Evolutionary conservation across 2,113 vertebrate species (phyloP).

Genomic region (Neogobius melanostomus): DNA sequence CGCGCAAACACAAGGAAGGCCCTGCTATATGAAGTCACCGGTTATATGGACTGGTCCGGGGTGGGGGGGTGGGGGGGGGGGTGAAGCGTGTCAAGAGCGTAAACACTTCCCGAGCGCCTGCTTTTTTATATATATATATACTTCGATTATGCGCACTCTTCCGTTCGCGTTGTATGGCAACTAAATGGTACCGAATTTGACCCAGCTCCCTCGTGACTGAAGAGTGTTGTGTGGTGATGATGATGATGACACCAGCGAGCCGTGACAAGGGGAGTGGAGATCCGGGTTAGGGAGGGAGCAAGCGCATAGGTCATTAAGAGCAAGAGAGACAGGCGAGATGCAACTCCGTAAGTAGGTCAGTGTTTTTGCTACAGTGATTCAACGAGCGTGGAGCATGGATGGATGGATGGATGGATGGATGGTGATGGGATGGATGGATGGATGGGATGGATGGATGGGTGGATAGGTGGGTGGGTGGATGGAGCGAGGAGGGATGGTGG

Average conservation of each 20-base stretch:
- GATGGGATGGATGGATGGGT: slow-evolving; percentile 15
- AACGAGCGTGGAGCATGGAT: slow-evolving; percentile 43
- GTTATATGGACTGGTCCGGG: slow-evolving; percentile 3
- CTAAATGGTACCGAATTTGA: not conserved
- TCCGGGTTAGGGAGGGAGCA: slow-evolving; percentile 41
- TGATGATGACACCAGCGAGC: slow-evolving; percentile 31
- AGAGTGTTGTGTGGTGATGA: slow-evolving; percentile 19
- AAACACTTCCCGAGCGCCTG: not conserved
- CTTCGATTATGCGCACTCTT: not conserved
- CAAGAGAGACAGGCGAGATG: slow-evolving; percentile 55
- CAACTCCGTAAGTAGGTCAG: slow-evolving; percentile 77
- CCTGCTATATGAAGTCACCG: slow-evolving; percentile 21
- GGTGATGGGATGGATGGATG: slow-evolving; percentile 33
- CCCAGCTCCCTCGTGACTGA: not conserved
- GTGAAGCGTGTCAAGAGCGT: not conserved
- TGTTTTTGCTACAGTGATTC: slow-evolving; percentile 76
- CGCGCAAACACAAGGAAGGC: slow-evolving; percentile 37
- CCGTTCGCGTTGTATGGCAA: not conserved
- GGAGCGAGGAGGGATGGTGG: not conserved
- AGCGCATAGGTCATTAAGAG: slow-evolving; percentile 53
- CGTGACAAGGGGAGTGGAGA: slow-evolving; percentile 29
- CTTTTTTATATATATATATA: too few relatives aligned
- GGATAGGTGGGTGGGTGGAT: slow-evolving; percentile 25
- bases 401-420: slow-evolving; percentile 22
- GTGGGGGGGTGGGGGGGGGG: too few relatives aligned